Conservation (phyloP, 92 coral and sea anemone species). For the Palythoa heliodiscus region DNA sequence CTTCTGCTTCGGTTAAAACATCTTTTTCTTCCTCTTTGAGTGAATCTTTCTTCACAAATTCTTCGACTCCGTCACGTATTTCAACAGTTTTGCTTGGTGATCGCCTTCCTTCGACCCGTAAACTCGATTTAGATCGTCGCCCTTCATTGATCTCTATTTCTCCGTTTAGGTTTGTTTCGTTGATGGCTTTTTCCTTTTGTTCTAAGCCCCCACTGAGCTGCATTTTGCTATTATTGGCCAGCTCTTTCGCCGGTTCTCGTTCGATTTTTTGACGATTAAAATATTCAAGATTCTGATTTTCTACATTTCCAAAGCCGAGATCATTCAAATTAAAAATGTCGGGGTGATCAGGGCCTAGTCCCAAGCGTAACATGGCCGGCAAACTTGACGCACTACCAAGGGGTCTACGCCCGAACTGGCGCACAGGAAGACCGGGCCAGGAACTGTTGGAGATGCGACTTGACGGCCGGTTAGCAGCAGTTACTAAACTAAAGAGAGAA, state of each 20-base stretch:
- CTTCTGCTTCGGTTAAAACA: constrained; percentile 40
- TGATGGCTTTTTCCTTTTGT: not conserved
- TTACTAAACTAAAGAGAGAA: constrained; percentile 61
- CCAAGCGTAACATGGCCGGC: constrained; percentile 88
- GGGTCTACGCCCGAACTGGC: constrained; percentile 88
- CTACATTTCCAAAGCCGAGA: not conserved
- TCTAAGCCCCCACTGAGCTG: not conserved
- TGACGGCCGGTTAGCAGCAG: constrained; percentile 61
- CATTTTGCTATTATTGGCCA: not conserved
- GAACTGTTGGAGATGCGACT: constrained; percentile 82
- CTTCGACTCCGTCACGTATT: constrained; percentile 22
- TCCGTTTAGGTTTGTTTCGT: not conserved
- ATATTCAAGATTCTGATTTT: not conserved
- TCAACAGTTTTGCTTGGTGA: constrained; percentile 36
- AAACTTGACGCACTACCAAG: constrained; percentile 94
- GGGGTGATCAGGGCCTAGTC: constrained; percentile 48
- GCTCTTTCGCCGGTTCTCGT: not conserved
- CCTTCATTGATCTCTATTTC: constrained; percentile 5
- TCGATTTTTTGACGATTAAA: not conserved
- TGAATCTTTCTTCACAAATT: not conserved
- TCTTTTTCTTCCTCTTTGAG: constrained; percentile 28
- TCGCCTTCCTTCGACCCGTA: constrained; percentile 25
- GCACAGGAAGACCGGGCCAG: constrained; percentile 84
- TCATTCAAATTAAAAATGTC: not conserved
- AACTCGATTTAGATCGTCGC: constrained; percentile 17